Evolutionary conservation across 2,888 invertebrate species (phyloP).

Genomic region (Melieria omissa): DNA sequence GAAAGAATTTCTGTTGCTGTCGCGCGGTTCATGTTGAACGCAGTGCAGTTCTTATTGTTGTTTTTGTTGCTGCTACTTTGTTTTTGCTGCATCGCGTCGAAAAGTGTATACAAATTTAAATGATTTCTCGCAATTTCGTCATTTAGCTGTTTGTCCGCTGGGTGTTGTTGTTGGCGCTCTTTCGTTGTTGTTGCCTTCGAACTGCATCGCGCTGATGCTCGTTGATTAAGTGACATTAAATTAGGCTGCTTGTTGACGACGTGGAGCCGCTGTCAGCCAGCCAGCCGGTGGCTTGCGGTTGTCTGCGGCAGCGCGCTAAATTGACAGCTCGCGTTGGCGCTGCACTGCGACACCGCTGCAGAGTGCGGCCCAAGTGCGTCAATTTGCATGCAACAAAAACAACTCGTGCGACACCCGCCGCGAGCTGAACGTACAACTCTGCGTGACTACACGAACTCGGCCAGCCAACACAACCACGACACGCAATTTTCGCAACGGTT

Average conservation of each 20-base stretch:
- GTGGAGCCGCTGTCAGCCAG: conserved; percentile 16
- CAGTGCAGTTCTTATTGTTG: conserved; percentile 12
- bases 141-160: neutral
- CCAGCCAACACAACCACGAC: too few species aligned
- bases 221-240: conserved; percentile 40
- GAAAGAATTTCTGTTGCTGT: conserved; percentile 36
- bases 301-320: neutral
- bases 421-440: too few species aligned
- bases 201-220: conserved; percentile 1
- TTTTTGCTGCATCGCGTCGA: conserved; percentile 16
- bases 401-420: too few species aligned
- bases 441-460: too few species aligned
- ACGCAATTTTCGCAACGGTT: too few species aligned
- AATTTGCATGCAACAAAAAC: too few species aligned
- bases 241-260: conserved; percentile 28
- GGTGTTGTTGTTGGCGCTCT: neutral
- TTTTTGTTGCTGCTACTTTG: conserved; percentile 23
- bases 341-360: conserved; percentile 2
- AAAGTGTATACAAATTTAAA: conserved; percentile 31
- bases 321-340: conserved; percentile 16
- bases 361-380: too few species aligned
- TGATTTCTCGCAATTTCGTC: conserved; percentile 21
- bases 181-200: conserved; percentile 1
- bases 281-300: neutral
- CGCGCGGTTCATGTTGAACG: neutral